Conservation (phyloP, 2,888 invertebrate species). For the Oasisia sp. region DNA sequence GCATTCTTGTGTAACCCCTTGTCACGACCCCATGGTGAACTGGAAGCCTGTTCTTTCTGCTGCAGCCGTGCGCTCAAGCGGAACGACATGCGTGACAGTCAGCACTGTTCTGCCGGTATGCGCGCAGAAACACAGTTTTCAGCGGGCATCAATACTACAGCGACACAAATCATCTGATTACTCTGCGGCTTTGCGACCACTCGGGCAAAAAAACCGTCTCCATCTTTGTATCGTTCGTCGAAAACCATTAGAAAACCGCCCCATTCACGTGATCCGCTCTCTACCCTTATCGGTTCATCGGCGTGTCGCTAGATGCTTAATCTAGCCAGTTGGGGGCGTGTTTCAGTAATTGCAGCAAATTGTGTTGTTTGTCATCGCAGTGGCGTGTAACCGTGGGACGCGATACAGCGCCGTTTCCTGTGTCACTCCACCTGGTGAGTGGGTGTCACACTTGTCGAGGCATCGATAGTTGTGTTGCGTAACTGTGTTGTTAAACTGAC, state of each 20-base stretch:
- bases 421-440: not conserved
- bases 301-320: conserved; percentile 1
- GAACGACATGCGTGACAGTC: not conserved
- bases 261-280: not conserved
- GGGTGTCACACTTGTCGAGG: not conserved
- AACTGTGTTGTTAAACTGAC: not conserved
- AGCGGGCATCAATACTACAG: not conserved
- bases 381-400: not conserved
- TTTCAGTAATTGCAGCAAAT: conserved; percentile 13
- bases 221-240: not conserved
- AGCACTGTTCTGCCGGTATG: not conserved
- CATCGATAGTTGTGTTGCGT: not conserved
- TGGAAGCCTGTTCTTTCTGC: not conserved
- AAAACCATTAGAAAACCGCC: not conserved
- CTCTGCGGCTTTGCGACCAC: not conserved
- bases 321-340: not conserved
- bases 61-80: not conserved
- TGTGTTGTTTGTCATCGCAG: not conserved
- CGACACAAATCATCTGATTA: not conserved
- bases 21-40: not conserved
- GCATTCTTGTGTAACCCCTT: not conserved
- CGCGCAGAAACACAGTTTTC: not conserved
- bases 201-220: not conserved
- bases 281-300: not conserved
- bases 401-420: not conserved